Evolutionary conservation across 2,888 invertebrate species (phyloP).

Genomic region (Adineta ricciae): DNA sequence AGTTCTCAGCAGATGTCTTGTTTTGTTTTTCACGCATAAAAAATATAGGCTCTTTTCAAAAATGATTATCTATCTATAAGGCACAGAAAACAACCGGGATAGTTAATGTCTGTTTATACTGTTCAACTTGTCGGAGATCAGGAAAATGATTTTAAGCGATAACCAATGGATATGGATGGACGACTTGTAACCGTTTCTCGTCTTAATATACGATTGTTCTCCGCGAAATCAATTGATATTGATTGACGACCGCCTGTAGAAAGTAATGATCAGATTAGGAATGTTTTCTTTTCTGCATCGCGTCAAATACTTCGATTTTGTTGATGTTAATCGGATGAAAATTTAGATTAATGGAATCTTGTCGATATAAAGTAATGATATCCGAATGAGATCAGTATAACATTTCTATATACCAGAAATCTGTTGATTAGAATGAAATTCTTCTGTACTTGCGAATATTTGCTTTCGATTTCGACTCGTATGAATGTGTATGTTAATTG

Average conservation of each 20-base stretch:
- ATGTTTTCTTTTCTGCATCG: no score
- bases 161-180: not conserved
- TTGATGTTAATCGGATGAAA: no score
- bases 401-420: no score
- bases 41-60: no score
- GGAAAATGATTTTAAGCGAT: not conserved
- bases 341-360: no score
- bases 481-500: not conserved
- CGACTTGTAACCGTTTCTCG: not conserved
- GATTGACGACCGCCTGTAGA: not conserved
- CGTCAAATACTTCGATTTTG: no score
- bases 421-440: no score
- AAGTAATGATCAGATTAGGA: not conserved
- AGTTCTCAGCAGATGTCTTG: no score
- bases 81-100: not conserved
- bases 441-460: not conserved
- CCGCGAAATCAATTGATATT: not conserved
- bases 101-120: not conserved
- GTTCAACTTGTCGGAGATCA: not conserved
- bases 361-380: no score
- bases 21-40: no score
- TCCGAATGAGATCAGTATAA: no score
- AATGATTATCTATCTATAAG: not conserved
- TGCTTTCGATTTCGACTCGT: not conserved
- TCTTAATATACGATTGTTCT: not conserved